These are phyloP conservation scores for Ectemnius lituratus DNA, from an alignment of 2,888 invertebrate genomes.

Conservation along the genomic window DNA sequence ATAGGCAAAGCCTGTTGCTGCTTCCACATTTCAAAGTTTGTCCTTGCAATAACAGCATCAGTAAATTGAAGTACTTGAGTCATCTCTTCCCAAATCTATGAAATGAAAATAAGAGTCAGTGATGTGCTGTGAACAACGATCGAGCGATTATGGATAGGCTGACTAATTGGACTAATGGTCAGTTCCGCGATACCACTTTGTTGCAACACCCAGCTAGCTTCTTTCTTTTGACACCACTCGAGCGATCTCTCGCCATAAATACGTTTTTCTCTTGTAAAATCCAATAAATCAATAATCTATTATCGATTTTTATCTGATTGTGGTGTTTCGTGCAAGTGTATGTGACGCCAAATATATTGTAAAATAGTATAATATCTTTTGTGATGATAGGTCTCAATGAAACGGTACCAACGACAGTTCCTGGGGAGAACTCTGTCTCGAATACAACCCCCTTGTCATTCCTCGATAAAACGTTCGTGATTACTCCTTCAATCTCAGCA, in stretches of 20 bases:
- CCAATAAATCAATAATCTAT: too few species aligned
- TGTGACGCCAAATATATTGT: too few species aligned
- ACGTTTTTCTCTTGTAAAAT: too few species aligned
- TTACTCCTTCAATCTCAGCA: conserved; percentile 69
- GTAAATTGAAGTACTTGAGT: conserved; percentile 34
- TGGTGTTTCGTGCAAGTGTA: too few species aligned
- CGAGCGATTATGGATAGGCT: conserved; percentile 74
- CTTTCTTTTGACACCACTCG: not conserved
- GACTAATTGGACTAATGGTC: conserved; percentile 71
- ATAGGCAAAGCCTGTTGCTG: conserved; percentile 77
- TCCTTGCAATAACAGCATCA: conserved; percentile 49
- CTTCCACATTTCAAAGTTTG: conserved; percentile 62
- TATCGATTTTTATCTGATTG: not conserved
- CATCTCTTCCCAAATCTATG: conserved; percentile 4
- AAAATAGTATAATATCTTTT: too few species aligned
- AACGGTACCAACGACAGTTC: conserved; percentile 54
- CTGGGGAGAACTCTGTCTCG: conserved; percentile 66
- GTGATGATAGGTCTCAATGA: conserved; percentile 62
- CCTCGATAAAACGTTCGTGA: conserved; percentile 67
- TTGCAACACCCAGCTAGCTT: not conserved
- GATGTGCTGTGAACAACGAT: conserved; percentile 71
- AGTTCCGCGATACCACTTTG: conserved; percentile 49
- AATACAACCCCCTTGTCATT: conserved; percentile 60
- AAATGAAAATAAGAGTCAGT: conserved; percentile 60
- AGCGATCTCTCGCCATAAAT: too few species aligned